These are phyloP conservation scores for Aviceda subcristata DNA, from an alignment of 2,113 vertebrate species.

Conservation along the genomic window DNA sequence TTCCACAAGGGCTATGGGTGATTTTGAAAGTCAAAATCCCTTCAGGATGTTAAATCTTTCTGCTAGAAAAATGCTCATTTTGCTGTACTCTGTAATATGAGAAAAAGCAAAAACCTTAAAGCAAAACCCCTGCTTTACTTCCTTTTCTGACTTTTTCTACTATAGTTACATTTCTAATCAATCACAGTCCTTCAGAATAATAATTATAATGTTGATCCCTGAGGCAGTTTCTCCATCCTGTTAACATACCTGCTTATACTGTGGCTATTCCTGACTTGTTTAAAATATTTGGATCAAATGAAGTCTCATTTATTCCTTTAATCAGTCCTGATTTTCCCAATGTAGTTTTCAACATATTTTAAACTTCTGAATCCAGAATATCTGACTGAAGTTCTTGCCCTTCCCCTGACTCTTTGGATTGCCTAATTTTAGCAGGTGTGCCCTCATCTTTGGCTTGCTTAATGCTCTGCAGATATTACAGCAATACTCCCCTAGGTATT, in stretches of 20 bases:
- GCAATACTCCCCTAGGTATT: neutral
- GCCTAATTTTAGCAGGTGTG: constrained; percentile 6
- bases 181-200: neutral
- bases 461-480: neutral
- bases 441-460: neutral
- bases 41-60: neutral
- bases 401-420: neutral
- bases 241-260: neutral
- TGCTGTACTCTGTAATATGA: neutral
- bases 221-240: neutral
- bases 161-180: constrained; percentile 13
- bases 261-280: constrained; percentile 36
- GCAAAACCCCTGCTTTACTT: neutral
- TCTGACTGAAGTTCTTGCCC: neutral
- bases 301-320: neutral
- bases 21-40: neutral
- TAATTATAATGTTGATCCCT: constrained; percentile 17
- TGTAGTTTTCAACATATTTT: neutral
- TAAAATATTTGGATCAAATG: constrained; percentile 13
- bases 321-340: neutral
- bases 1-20: neutral
- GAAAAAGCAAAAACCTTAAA: neutral
- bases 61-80: neutral
- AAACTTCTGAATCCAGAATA: neutral
- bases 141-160: neutral